Conservation (phyloP, 2,888 invertebrate genomes). For the Calliopum simillimum region DNA sequence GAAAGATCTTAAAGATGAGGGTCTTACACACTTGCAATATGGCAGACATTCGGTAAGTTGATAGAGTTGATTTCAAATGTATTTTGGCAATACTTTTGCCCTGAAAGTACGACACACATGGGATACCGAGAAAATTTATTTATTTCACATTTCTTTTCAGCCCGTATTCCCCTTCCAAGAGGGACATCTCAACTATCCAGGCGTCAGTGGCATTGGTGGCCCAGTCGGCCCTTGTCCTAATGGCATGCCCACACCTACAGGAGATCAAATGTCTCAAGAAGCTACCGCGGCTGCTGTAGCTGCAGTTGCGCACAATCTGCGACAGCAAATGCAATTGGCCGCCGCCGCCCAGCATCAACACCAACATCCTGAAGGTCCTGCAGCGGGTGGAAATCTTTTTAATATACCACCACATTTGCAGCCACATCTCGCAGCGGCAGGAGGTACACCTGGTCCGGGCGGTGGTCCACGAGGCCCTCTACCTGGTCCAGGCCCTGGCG, state of each 20-base stretch:
- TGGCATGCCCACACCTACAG: constrained; percentile 70
- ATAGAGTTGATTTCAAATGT: constrained; percentile 56
- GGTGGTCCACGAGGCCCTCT: constrained; percentile 26
- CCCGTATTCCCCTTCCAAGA: constrained; percentile 74
- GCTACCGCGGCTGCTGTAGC: constrained; percentile 88
- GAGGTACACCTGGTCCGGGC: constrained; percentile 34
- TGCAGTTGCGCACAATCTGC: constrained; percentile 85
- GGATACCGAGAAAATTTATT: neutral
- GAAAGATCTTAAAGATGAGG: constrained; percentile 82
- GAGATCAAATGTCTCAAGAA: constrained; percentile 72
- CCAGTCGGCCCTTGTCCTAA: constrained; percentile 67
- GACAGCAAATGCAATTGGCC: constrained; percentile 83
- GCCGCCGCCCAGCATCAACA: constrained; percentile 70
- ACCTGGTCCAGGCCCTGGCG: constrained; percentile 48
- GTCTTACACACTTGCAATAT: constrained; percentile 69
- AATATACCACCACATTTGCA: constrained; percentile 62
- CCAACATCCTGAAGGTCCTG: constrained; percentile 59
- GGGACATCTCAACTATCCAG: constrained; percentile 71
- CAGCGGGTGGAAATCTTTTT: constrained; percentile 69
- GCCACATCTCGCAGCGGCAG: constrained; percentile 49
- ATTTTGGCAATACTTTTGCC: too few relatives aligned
- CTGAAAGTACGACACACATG: too few relatives aligned
- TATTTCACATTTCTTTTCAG: constrained; percentile 47
- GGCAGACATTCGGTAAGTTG: constrained; percentile 73
- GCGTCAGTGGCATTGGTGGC: constrained; percentile 56